phyloP scores from a whole-genome alignment of 1,140 invertebrate genomes.

The Oreohelix idahoensis region DNA sequence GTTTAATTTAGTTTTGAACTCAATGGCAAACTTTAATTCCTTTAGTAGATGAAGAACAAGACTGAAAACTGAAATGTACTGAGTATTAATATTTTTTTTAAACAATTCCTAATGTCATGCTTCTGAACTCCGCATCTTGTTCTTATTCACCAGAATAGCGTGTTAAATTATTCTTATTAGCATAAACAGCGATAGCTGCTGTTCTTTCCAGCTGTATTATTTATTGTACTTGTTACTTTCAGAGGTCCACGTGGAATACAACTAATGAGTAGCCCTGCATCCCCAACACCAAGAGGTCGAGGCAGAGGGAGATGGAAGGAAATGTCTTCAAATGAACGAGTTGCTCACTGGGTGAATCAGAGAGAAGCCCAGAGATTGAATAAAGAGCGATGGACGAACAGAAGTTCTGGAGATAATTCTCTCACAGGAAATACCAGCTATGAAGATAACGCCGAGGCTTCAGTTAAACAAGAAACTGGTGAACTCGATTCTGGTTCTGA shows the following conservation, averaged over 20 bases:
- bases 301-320: slow-evolving; percentile 47
- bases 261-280: slow-evolving; percentile 46
- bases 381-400: slow-evolving; percentile 21
- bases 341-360: slow-evolving; percentile 30
- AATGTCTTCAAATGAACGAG: slow-evolving; percentile 17
- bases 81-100: no score
- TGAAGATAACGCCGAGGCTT: neutral
- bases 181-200: no score
- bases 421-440: neutral
- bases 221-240: no score
- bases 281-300: slow-evolving; percentile 44
- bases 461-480: neutral
- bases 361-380: slow-evolving; percentile 20
- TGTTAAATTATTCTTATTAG: no score
- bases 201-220: no score
- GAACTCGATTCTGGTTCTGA: slow-evolving; percentile 14
- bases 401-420: neutral
- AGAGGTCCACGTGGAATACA: slow-evolving; percentile 35
- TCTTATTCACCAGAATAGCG: no score
- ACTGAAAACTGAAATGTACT: no score
- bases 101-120: no score
- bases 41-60: no score
- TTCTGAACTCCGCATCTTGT: no score
- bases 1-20: no score
- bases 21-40: no score